Evolutionary conservation across 2,888 invertebrate species (phyloP).

Genomic region (Bombyx huttoni): DNA sequence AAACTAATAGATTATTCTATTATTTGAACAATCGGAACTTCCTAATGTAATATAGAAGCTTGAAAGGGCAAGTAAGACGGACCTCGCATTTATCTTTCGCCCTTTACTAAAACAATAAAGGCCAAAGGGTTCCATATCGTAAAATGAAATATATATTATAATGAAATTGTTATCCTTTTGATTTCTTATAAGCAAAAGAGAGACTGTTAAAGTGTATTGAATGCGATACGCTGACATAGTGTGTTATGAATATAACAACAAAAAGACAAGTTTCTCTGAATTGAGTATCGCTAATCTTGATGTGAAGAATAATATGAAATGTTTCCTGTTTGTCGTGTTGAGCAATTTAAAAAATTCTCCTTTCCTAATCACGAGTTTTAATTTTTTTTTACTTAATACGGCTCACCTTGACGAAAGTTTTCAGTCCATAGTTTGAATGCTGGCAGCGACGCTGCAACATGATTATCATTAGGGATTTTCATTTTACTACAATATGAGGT

Average conservation of each 20-base stretch:
- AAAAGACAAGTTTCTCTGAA: not conserved
- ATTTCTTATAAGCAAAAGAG: conserved; percentile 13
- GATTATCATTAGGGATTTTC: no score
- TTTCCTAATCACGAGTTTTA: no score
- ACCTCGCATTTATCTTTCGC: conserved; percentile 14
- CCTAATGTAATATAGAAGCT: not conserved
- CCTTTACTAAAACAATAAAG: conserved; percentile 23
- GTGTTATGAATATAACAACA: not conserved
- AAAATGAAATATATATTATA: conserved; percentile 15
- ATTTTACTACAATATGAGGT: no score
- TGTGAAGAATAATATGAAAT: no score
- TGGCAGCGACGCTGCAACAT: no score
- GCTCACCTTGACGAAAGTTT: no score
- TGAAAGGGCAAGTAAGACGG: not conserved
- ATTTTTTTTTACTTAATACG: no score
- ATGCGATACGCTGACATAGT: conserved; percentile 4
- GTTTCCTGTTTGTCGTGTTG: no score
- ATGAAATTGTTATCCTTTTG: conserved; percentile 17
- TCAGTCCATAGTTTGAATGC: no score
- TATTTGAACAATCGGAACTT: not conserved
- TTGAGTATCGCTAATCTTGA: not conserved
- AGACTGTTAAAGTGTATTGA: conserved; percentile 8
- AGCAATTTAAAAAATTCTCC: no score
- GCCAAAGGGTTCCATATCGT: conserved; percentile 13
- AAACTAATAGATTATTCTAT: not conserved